Base-by-base conservation (phyloP, 2,888 invertebrate genomes). In the Eristalinus sepulchralis region DNA sequence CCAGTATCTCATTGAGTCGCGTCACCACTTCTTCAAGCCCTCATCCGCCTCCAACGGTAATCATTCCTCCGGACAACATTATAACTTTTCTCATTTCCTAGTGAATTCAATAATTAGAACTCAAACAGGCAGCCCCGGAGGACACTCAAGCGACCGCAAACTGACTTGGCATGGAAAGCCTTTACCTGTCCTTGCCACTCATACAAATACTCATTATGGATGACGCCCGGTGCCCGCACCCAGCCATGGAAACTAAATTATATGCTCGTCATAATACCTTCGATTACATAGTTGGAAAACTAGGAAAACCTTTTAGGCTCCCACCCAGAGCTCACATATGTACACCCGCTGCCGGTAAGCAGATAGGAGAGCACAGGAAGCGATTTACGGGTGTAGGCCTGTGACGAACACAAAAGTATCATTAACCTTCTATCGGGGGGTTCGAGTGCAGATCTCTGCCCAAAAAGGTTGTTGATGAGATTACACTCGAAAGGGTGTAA, bases 81-180 rank as follows among this genome's bases (percentile, higher is more conserved):
- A 84, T 67, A 84, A 84, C 80, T 84, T 84, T 84, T 84, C 84
- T 80, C 84, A 84, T 84, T 84, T 80, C 66, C 66, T 67, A 71
- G 83, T 75, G 70, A 68, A 79, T 83, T 79, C 83, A 84, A 84
- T 84, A 84, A 84, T 84, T 84, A 84, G 75, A 84, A 71, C 71
- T 76, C 71, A 36, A 55, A 39, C 80, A 22, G 63, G 62, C 71
- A 55, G 22, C n/a, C 59, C 31, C 8, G 39, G 64, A 36, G 64
- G 47, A 27, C 64, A 36, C 71, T 27, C 55, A 62, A 75, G 53
- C 66, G 71, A 80, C 84, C 84, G 27, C 84, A 75, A 70, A 62
- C 78, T 70, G 70, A 55, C 62, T n/a, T 4, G 17, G 33, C 27
- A n/a, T 17, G 17, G 62, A 62, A 10, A 17, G 33, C 33, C 13